Conservation (phyloP, 2,797 vertebrate genomes). For the Nannoperca obscura region DNA sequence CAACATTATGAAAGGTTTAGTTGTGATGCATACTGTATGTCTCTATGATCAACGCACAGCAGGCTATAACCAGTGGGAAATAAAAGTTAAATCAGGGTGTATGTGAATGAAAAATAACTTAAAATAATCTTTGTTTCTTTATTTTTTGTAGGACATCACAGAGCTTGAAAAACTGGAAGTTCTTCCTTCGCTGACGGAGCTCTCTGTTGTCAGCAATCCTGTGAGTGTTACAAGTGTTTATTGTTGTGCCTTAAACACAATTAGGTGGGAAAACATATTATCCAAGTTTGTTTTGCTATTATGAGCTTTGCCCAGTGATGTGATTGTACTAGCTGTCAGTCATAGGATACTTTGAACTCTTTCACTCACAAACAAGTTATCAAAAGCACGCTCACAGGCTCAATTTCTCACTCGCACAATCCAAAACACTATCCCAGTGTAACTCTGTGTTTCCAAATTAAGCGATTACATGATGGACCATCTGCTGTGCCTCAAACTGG, state of each 20-base stretch:
- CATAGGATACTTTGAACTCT: constrained; percentile 17
- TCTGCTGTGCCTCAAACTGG: constrained; percentile 79
- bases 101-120: constrained; percentile 4
- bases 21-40: constrained; percentile 47
- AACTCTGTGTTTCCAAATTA: constrained; percentile 72
- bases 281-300: constrained; percentile 5
- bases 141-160: constrained; percentile 82
- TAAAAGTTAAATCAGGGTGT: background rate
- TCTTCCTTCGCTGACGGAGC: constrained; percentile 87
- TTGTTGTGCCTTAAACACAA: constrained; percentile 20
- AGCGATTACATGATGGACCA: constrained; percentile 78
- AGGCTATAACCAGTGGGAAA: constrained; percentile 21
- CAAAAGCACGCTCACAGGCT: constrained; percentile 41
- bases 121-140: constrained; percentile 31
- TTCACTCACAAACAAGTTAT: constrained; percentile 22
- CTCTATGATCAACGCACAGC: constrained; percentile 50
- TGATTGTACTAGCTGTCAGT: constrained; percentile 20
- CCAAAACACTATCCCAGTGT: constrained; percentile 53
- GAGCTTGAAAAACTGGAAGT: constrained; percentile 90
- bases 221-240: constrained; percentile 79
- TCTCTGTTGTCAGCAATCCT: constrained; percentile 90
- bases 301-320: constrained; percentile 1
- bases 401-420: constrained; percentile 63
- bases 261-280: constrained; percentile 7
- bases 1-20: constrained; percentile 66